phyloP scores from a whole-genome alignment of 1,140 invertebrate species.

The Heliothis virescens region DNA sequence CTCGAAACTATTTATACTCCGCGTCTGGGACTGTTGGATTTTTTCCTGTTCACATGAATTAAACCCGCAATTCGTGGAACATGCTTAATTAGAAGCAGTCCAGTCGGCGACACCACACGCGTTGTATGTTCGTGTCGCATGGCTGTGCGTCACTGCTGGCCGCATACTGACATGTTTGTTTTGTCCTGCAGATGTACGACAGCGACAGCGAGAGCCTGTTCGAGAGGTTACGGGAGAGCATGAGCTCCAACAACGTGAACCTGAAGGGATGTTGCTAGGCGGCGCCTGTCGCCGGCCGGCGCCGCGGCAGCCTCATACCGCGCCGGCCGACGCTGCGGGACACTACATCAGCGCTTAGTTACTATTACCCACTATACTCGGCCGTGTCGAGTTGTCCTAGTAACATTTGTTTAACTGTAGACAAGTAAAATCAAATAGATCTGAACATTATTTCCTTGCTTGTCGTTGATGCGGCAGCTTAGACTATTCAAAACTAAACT shows the following conservation, averaged over 20 bases:
- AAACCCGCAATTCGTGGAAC: background rate
- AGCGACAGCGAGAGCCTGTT: conserved; percentile 70
- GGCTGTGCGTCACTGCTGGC: background rate
- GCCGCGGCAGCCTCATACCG: conserved; percentile 6
- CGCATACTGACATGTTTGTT: background rate
- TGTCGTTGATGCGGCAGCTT: background rate
- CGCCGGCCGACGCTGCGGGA: background rate
- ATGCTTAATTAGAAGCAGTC: too few relatives aligned
- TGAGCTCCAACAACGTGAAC: background rate
- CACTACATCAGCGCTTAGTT: conserved; percentile 10
- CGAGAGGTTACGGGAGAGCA: conserved; percentile 61
- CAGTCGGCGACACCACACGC: background rate
- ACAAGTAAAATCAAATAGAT: conserved; percentile 29
- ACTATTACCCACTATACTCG: background rate
- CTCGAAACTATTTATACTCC: conserved; percentile 3
- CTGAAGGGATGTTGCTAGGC: background rate
- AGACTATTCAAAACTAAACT: conserved; percentile 17
- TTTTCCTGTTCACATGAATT: conserved; percentile 13
- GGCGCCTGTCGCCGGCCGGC: background rate
- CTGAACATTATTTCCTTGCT: conserved; percentile 35
- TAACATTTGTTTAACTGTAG: conserved; percentile 2
- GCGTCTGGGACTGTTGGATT: background rate
- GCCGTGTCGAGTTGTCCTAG: background rate
- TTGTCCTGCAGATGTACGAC: conserved; percentile 64
- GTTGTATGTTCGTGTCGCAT: background rate